Conservation (phyloP, 2,113 vertebrate genomes). For the Myxocyprinus asiaticus region DNA sequence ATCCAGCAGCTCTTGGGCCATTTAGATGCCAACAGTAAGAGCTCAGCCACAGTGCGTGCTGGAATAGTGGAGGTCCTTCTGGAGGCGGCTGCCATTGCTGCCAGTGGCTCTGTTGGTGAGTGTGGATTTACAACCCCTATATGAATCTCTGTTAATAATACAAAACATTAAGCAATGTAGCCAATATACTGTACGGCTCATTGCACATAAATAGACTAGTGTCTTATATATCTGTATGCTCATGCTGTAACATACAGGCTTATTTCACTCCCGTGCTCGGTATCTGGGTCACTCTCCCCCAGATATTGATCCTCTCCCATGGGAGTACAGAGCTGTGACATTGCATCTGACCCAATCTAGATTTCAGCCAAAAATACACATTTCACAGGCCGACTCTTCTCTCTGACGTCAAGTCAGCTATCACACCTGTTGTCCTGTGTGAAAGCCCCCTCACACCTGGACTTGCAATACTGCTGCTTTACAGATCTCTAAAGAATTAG, state of each 20-base stretch:
- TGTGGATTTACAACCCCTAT: constrained; percentile 2
- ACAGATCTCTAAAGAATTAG: too few species aligned
- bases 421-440: background rate
- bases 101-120: constrained; percentile 92
- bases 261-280: constrained; percentile 1
- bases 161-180: background rate
- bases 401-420: background rate
- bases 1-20: constrained; percentile 95
- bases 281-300: constrained; percentile 20
- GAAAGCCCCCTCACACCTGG: constrained; percentile 14
- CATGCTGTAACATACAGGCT: too few species aligned
- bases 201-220: background rate
- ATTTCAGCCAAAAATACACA: constrained; percentile 20
- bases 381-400: background rate
- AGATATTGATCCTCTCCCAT: background rate
- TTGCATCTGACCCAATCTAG: constrained; percentile 27
- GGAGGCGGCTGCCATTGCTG: constrained; percentile 89
- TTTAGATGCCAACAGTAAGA: constrained; percentile 95
- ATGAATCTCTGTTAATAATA: background rate
- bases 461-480: background rate
- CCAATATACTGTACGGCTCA: background rate
- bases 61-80: constrained; percentile 94
- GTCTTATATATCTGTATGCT: background rate
- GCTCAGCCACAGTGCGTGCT: constrained; percentile 85
- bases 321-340: constrained; percentile 4